A percentile compares a stretch with the other conserved stretches of the same genome.
Evolutionary conservation across 2,113 vertebrate genomes (phyloP).

Genomic region (Pterocles burchelli): DNA sequence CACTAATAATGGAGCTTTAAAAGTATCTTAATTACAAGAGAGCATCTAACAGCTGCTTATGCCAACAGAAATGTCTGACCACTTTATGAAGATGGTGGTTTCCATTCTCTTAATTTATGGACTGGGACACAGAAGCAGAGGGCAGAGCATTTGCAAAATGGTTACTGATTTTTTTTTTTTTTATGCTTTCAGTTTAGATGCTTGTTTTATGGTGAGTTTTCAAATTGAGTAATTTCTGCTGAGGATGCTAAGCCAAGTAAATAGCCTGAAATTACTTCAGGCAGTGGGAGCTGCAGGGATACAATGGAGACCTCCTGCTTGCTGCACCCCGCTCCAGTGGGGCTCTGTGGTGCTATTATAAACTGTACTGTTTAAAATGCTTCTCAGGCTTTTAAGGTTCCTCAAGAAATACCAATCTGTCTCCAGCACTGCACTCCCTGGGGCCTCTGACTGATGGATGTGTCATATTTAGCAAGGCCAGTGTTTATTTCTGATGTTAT

Average conservation of each 20-base stretch:
- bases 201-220: neutral
- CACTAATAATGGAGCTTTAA: neutral
- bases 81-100: neutral
- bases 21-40: neutral
- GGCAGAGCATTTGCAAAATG: neutral
- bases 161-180: neutral
- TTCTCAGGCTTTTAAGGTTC: neutral
- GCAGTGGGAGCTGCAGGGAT: neutral
- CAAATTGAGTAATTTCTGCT: neutral
- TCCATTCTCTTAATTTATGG: neutral
- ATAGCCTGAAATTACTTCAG: neutral
- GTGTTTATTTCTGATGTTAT: slow-evolving; percentile 29
- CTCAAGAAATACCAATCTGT: neutral
- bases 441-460: neutral
- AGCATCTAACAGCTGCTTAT: neutral
- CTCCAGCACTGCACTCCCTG: neutral
- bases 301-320: neutral
- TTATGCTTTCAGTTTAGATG: neutral
- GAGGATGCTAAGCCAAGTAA: neutral
- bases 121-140: neutral
- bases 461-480: slow-evolving; percentile 17
- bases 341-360: neutral
- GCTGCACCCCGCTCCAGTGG: neutral
- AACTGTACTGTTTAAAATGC: neutral
- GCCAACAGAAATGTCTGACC: neutral